A percentile compares a stretch with the other conserved stretches of the same genome.
Evolutionary conservation across 2,797 vertebrate species (phyloP).

Genomic region (Tinamus major): DNA sequence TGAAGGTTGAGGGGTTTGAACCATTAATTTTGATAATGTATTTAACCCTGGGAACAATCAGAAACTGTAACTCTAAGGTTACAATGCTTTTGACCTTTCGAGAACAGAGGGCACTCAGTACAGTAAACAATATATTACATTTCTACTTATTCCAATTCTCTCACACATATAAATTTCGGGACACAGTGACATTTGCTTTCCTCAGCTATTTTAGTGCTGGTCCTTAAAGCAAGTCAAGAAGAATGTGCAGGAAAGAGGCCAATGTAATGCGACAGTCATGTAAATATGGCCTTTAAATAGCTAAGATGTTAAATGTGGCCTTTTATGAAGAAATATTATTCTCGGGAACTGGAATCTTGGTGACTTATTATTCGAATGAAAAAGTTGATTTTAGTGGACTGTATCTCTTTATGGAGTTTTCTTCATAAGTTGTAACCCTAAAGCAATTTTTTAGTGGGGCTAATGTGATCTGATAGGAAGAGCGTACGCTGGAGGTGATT

Average conservation of each 20-base stretch:
- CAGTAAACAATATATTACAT: constrained; percentile 94
- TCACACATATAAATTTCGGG: constrained; percentile 83
- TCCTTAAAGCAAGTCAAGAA: constrained; percentile 80
- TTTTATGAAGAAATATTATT: constrained; percentile 79
- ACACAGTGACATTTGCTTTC: constrained; percentile 89
- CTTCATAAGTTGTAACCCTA: constrained; percentile 36
- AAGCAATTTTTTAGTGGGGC: constrained; percentile 58
- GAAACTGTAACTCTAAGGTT: constrained; percentile 90
- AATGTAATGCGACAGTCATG: constrained; percentile 77
- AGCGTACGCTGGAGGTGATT: constrained; percentile 65
- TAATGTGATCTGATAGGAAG: constrained; percentile 59
- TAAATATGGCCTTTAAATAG: constrained; percentile 83
- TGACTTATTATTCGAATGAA: constrained; percentile 66
- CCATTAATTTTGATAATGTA: constrained; percentile 97
- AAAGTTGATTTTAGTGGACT: constrained; percentile 55
- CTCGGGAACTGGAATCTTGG: constrained; percentile 63
- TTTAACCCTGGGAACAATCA: constrained; percentile 96
- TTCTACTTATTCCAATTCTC: constrained; percentile 91
- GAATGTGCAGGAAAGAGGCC: constrained; percentile 76
- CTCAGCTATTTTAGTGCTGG: constrained; percentile 84
- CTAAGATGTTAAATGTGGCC: constrained; percentile 71
- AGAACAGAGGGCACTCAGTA: constrained; percentile 83
- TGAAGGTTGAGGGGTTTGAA: constrained; percentile 86
- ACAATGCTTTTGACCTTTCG: constrained; percentile 92
- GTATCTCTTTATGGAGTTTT: constrained; percentile 31